A percentile compares a stretch with the other conserved stretches of the same genome.
Evolutionary conservation across 2,888 invertebrate genomes (phyloP).

Genomic region (Limnephilus lunatus): DNA sequence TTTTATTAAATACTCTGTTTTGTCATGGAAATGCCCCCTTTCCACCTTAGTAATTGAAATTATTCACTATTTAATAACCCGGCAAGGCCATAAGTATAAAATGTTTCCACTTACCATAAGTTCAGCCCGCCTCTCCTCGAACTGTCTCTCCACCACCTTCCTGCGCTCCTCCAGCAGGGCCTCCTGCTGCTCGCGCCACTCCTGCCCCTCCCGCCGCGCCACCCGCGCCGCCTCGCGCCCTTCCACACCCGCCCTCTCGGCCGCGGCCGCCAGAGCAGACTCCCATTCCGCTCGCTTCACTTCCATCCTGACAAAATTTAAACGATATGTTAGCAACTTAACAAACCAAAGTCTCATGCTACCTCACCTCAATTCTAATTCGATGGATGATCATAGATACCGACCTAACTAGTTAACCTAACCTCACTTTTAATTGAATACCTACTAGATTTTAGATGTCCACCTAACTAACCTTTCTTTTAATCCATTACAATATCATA

Average conservation of each 20-base stretch:
- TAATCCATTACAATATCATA: too few relatives aligned
- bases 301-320: constrained; percentile 67
- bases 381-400: neutral
- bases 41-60: too few relatives aligned
- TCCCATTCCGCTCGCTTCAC: constrained; percentile 72
- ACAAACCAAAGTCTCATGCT: neutral
- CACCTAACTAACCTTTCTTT: too few relatives aligned
- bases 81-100: too few relatives aligned
- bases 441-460: too few relatives aligned
- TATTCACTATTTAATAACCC: too few relatives aligned
- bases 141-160: constrained; percentile 71
- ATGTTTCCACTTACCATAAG: constrained; percentile 40
- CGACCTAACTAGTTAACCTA: neutral
- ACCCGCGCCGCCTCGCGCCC: constrained; percentile 72
- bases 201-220: constrained; percentile 67
- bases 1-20: too few relatives aligned
- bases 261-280: constrained; percentile 68
- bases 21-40: too few relatives aligned
- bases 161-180: constrained; percentile 71
- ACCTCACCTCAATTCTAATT: too few relatives aligned
- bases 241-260: constrained; percentile 73
- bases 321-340: neutral
- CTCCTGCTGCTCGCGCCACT: constrained; percentile 59
- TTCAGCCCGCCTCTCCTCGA: constrained; percentile 70
- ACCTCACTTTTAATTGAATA: neutral